A percentile compares a stretch with the other conserved stretches of the same genome.
Conservation (phyloP, 2,888 invertebrate genomes). For the Odontocolon sp. region DNA sequence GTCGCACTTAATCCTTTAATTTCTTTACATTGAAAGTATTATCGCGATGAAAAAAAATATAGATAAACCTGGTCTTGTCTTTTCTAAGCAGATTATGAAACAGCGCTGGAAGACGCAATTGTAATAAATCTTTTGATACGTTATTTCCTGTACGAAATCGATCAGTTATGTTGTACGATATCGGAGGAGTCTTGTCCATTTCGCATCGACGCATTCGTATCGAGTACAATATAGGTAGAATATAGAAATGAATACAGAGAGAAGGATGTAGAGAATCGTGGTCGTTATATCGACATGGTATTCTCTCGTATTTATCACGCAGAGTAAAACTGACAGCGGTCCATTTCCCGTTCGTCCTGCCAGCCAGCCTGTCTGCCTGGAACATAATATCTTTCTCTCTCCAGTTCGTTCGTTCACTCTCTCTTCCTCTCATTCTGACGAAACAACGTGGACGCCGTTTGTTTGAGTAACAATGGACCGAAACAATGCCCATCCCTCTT, state of each 20-base stretch:
- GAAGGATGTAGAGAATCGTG: slow-evolving; percentile 56
- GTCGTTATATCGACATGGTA: slow-evolving; percentile 64
- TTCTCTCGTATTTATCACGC: slow-evolving; percentile 76
- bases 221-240: background rate
- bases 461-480: slow-evolving; percentile 80
- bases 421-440: slow-evolving; percentile 78
- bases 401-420: slow-evolving; percentile 15
- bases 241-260: slow-evolving; percentile 11
- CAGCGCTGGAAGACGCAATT: too few relatives aligned
- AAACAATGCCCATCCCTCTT: slow-evolving; percentile 78
- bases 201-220: too few relatives aligned
- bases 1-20: too few relatives aligned
- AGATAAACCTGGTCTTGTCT: too few relatives aligned
- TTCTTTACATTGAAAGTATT: too few relatives aligned
- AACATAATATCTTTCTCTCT: slow-evolving; percentile 50
- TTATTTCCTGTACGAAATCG: too few relatives aligned
- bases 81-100: too few relatives aligned
- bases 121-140: too few relatives aligned
- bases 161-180: too few relatives aligned
- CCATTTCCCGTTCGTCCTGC: slow-evolving; percentile 79
- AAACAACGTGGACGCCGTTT: slow-evolving; percentile 80
- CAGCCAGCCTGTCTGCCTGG: slow-evolving; percentile 72
- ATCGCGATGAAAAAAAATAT: too few relatives aligned
- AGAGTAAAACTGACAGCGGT: slow-evolving; percentile 80
- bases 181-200: too few relatives aligned